phyloP scores from a whole-genome alignment of 2,797 vertebrate genomes.

The Sebastes itinus region DNA sequence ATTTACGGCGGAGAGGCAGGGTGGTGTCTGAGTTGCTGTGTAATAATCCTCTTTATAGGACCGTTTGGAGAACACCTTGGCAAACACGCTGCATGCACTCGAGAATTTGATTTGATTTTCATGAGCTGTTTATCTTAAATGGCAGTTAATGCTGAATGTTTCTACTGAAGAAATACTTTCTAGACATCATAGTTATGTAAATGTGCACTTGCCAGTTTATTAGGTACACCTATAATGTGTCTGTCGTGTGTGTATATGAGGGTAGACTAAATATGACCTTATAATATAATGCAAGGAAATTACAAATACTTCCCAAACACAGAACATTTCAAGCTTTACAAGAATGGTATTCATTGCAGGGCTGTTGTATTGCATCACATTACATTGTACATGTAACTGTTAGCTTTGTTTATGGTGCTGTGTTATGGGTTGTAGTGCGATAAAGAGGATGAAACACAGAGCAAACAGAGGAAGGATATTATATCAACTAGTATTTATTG shows the following conservation, averaged over 20 bases:
- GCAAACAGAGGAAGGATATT: background rate
- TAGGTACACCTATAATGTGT: background rate
- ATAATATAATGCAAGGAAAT: background rate
- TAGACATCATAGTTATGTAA: background rate
- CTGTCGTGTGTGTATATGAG: background rate
- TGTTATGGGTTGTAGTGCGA: background rate
- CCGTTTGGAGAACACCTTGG: constrained; percentile 35
- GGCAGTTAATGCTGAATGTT: background rate
- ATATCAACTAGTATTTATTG: constrained; percentile 23
- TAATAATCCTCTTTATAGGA: constrained; percentile 64
- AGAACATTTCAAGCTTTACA: background rate
- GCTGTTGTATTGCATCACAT: background rate
- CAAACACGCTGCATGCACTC: constrained; percentile 10
- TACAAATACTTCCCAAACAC: background rate
- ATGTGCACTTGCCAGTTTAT: background rate
- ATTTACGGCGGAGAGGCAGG: constrained; percentile 53
- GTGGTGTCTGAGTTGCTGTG: constrained; percentile 37
- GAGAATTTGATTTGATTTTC: constrained; percentile 45
- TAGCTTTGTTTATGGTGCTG: background rate
- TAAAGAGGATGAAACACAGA: constrained; percentile 3
- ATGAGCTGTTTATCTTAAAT: constrained; percentile 43
- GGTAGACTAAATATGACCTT: background rate
- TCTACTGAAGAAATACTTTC: constrained; percentile 6
- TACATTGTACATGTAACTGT: background rate
- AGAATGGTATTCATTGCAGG: background rate